A percentile compares a stretch with the other conserved stretches of the same genome.
Evolutionary conservation across 2,113 vertebrate genomes (phyloP).

Genomic region (Pantherophis guttatus): DNA sequence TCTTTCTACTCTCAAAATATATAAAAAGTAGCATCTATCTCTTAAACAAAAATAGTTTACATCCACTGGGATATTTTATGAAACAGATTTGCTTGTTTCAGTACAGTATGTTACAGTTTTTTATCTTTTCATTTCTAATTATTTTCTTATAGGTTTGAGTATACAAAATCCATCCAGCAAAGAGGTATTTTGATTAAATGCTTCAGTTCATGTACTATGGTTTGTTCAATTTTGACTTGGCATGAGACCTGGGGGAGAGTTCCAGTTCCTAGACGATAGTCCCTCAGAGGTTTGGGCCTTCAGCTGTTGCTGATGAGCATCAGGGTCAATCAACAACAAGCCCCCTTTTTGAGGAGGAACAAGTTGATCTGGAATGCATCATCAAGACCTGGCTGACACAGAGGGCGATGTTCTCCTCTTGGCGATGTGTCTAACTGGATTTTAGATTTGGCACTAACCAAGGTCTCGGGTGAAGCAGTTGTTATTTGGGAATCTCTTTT

Average conservation of each 20-base stretch:
- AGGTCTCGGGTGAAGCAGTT: not conserved
- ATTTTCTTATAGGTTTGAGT: not conserved
- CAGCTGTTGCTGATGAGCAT: not conserved
- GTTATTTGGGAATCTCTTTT: not conserved
- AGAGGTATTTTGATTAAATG: not conserved
- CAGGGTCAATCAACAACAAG: not conserved
- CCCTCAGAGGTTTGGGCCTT: not conserved
- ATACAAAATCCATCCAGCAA: not conserved
- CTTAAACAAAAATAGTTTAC: constrained; percentile 6
- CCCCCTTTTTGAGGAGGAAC: not conserved
- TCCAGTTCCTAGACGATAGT: not conserved
- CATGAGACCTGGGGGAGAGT: not conserved
- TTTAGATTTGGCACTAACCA: not conserved
- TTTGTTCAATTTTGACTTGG: not conserved
- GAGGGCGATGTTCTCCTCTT: not conserved
- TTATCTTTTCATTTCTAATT: not conserved
- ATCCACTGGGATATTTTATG: not conserved
- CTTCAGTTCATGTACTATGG: not conserved
- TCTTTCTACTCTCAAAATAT: not conserved
- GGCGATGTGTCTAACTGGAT: not conserved
- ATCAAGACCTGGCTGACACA: not conserved
- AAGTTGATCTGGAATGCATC: not conserved
- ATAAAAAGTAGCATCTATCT: not conserved
- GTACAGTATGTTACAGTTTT: not conserved
- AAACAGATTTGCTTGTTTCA: not conserved